A percentile compares a stretch with the other conserved stretches of the same genome.
These are phyloP conservation scores for Danaus plexippus DNA, from an alignment of 1,140 invertebrate species.

Conservation along the genomic window DNA sequence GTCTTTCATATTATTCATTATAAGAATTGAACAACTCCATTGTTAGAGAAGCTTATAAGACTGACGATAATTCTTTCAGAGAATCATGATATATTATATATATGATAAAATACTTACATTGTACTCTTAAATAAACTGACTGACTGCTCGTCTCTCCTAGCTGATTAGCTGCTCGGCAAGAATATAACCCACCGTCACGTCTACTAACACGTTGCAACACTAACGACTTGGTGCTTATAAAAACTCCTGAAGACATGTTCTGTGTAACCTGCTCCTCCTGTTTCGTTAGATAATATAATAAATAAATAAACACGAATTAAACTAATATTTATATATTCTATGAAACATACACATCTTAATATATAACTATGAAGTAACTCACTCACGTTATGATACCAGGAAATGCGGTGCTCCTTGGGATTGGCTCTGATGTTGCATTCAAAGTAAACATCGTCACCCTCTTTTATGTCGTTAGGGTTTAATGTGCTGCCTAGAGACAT, in stretches of 20 bases:
- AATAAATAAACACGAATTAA: no score
- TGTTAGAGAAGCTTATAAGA: no score
- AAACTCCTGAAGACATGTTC: constrained; percentile 86
- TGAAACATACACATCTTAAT: no score
- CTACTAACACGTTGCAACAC: constrained; percentile 87
- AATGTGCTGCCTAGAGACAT: constrained; percentile 88
- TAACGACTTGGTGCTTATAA: constrained; percentile 88
- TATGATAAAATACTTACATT: constrained; percentile 78
- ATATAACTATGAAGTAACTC: constrained; percentile 18
- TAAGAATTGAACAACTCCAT: no score
- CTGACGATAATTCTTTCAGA: no score
- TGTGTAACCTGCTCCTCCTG: constrained; percentile 84
- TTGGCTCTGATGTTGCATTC: constrained; percentile 91
- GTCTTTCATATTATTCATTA: no score
- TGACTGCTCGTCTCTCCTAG: constrained; percentile 84
- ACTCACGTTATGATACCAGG: constrained; percentile 89
- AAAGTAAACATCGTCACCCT: constrained; percentile 93
- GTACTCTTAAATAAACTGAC: constrained; percentile 82
- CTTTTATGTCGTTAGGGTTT: constrained; percentile 90
- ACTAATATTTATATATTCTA: no score
- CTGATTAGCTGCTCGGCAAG: constrained; percentile 85
- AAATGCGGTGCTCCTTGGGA: constrained; percentile 85
- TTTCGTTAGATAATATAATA: background rate
- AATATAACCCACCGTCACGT: constrained; percentile 85
- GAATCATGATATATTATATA: no score